Percentiles rank a stretch among this genome's conserved stretches.
Conservation (phyloP, 2,888 invertebrate genomes). For the Sarcophaga carnaria region DNA sequence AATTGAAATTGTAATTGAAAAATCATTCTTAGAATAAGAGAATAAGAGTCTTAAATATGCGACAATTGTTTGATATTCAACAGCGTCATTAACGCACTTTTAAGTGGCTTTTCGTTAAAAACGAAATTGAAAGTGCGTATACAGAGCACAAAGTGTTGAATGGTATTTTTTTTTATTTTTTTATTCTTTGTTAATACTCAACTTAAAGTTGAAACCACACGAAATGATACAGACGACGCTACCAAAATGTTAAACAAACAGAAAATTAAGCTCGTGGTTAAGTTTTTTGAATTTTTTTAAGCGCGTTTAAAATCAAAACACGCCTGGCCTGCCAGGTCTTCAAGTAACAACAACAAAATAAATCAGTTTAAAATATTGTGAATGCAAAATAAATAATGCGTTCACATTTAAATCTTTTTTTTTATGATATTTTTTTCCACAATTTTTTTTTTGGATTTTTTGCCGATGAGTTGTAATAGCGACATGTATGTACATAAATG, state of each 20-base stretch:
- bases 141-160: not conserved
- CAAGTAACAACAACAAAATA: conserved; percentile 3
- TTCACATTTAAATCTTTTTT: conserved; percentile 47
- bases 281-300: not conserved
- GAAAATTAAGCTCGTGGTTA: conserved; percentile 48
- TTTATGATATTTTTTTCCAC: conserved; percentile 11
- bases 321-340: conserved; percentile 35
- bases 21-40: conserved; percentile 32
- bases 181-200: not conserved
- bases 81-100: conserved; percentile 49
- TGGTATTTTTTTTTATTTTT: not conserved
- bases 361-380: conserved; percentile 54
- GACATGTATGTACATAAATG: conserved; percentile 61
- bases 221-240: conserved; percentile 5
- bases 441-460: no score
- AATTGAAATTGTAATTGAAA: conserved; percentile 22
- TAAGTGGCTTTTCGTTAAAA: conserved; percentile 1
- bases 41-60: conserved; percentile 34
- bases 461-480: conserved; percentile 2
- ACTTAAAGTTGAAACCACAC: not conserved
- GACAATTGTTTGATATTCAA: conserved; percentile 45
- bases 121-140: conserved; percentile 60
- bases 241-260: not conserved
- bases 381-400: conserved; percentile 64
- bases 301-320: conserved; percentile 52